Percentiles rank a stretch among this genome's conserved stretches.
These are phyloP conservation scores for Pseudomugil gertrudae DNA, from an alignment of 2,797 vertebrate genomes.

Conservation along the genomic window DNA sequence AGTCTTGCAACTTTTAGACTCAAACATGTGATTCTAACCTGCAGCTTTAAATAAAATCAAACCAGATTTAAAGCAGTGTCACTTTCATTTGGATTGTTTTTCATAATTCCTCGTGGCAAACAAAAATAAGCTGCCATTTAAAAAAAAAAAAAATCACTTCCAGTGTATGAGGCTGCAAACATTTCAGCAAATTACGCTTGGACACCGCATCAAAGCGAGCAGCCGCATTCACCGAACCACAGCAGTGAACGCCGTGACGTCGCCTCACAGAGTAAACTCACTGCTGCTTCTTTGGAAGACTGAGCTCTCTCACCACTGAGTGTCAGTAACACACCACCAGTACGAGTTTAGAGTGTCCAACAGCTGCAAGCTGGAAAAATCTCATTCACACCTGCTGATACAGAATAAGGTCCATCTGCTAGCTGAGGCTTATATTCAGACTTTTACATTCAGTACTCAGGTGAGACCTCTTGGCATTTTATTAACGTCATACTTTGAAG, in stretches of 20 bases:
- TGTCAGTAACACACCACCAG: constrained; percentile 60
- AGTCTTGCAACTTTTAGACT: neutral
- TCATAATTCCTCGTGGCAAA: constrained; percentile 18
- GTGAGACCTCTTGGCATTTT: constrained; percentile 29
- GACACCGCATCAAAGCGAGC: constrained; percentile 19
- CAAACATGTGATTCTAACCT: neutral
- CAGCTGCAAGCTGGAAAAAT: constrained; percentile 16
- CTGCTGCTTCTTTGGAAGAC: constrained; percentile 22
- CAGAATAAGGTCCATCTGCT: constrained; percentile 9
- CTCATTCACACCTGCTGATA: constrained; percentile 17
- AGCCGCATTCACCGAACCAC: neutral
- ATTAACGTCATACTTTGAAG: constrained; percentile 4
- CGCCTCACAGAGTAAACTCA: constrained; percentile 8
- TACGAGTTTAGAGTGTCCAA: constrained; percentile 4
- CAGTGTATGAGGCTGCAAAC: neutral
- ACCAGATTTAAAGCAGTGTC: neutral
- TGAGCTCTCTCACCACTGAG: constrained; percentile 57
- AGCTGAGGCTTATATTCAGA: neutral
- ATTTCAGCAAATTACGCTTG: constrained; percentile 9
- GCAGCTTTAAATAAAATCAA: neutral
- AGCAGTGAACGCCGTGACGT: neutral
- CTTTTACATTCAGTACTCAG: constrained; percentile 48
- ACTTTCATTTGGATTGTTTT: neutral
- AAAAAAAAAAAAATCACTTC: constrained; percentile 13
- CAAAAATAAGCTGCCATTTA: constrained; percentile 1